These are phyloP conservation scores for Darevskia nairensis DNA, from an alignment of 2,797 vertebrate species.

Conservation along the genomic window DNA sequence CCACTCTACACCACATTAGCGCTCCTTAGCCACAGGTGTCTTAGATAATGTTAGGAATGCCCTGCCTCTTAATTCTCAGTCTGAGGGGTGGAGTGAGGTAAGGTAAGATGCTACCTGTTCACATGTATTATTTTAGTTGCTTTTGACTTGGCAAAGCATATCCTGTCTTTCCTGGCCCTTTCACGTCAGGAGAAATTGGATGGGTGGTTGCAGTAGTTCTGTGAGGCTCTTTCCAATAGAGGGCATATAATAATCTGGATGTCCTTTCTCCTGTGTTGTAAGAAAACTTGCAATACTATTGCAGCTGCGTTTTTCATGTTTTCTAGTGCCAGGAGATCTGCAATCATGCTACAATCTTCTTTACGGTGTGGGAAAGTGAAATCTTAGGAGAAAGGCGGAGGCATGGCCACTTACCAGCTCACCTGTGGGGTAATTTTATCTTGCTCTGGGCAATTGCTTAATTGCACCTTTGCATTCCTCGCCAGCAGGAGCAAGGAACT, in stretches of 20 bases:
- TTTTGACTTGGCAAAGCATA: not conserved
- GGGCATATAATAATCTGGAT: not conserved
- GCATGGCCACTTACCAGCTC: not conserved
- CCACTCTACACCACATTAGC: no score
- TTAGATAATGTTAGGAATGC: not conserved
- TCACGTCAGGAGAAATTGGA: not conserved
- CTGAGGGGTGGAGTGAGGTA: not conserved
- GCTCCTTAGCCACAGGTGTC: not conserved
- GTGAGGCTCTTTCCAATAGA: not conserved
- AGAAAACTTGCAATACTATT: not conserved
- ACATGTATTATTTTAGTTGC: not conserved
- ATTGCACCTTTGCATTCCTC: not conserved
- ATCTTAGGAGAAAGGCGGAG: not conserved
- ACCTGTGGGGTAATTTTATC: not conserved
- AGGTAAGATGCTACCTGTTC: not conserved
- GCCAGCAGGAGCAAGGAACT: not conserved
- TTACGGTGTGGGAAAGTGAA: not conserved
- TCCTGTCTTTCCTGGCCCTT: not conserved
- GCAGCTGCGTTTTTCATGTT: conserved; percentile 1
- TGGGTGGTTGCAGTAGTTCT: not conserved
- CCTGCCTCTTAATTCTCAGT: not conserved
- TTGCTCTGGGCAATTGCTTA: conserved; percentile 3
- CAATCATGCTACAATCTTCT: not conserved
- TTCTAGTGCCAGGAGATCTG: not conserved
- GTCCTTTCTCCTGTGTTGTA: not conserved